phyloP scores from a whole-genome alignment of 2,113 vertebrate species.

The Lagopus muta region DNA sequence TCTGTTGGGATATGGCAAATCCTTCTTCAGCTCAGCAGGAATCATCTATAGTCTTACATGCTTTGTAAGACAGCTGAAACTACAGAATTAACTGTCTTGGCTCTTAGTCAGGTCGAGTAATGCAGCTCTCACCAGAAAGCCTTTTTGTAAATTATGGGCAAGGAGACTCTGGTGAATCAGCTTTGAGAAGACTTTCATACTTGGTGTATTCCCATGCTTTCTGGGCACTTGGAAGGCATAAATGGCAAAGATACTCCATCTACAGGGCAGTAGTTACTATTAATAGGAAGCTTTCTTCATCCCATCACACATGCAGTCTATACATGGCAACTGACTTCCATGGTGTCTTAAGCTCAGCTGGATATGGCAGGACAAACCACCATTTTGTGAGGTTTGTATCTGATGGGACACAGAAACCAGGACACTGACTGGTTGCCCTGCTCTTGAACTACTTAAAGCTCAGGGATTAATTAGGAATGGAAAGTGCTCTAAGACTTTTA shows the following conservation, averaged over 20 bases:
- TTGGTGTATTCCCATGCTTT: not conserved
- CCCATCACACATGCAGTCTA: not conserved
- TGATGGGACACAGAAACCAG: constrained; percentile 28
- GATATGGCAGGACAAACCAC: not conserved
- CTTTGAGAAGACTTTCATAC: not conserved
- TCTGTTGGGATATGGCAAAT: not conserved
- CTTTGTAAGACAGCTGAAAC: not conserved
- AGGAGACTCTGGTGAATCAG: not conserved
- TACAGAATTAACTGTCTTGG: not conserved
- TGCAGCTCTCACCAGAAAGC: not conserved
- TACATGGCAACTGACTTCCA: not conserved
- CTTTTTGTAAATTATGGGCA: not conserved
- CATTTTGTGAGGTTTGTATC: not conserved
- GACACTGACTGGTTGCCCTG: constrained; percentile 9
- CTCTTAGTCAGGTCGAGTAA: not conserved
- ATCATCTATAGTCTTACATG: not conserved
- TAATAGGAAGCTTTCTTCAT: not conserved
- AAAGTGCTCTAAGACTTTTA: constrained; percentile 41
- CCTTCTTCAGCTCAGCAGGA: not conserved
- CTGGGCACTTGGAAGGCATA: not conserved
- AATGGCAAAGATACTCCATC: not conserved
- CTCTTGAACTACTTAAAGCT: constrained; percentile 60
- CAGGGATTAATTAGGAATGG: not conserved
- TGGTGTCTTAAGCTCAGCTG: not conserved
- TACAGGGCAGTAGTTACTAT: not conserved